Evolutionary conservation across 1,140 invertebrate genomes (phyloP).

Genomic region (Heliconius himera): DNA sequence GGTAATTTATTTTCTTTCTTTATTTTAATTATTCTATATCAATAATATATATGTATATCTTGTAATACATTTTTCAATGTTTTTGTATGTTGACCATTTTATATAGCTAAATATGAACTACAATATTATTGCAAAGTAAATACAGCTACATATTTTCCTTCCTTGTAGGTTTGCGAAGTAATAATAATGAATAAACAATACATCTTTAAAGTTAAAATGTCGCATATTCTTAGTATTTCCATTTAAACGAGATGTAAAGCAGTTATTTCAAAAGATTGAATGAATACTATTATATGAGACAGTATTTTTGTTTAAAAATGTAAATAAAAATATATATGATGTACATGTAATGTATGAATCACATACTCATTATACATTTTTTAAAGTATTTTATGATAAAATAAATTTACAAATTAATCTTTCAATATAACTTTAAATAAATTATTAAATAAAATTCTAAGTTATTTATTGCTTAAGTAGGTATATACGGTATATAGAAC

Average conservation of each 20-base stretch:
- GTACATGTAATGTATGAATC: neutral
- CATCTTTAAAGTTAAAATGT: neutral
- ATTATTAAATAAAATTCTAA: neutral
- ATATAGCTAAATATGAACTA: neutral
- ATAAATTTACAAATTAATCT: neutral
- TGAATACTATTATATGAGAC: neutral
- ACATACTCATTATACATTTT: neutral
- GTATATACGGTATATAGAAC: neutral
- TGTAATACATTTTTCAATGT: neutral
- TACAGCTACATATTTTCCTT: neutral
- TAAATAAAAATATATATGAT: neutral
- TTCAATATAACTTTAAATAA: neutral
- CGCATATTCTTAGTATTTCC: neutral
- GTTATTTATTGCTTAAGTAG: neutral
- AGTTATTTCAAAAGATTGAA: neutral
- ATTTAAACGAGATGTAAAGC: neutral
- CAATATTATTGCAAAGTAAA: constrained; percentile 11
- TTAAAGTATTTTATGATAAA: neutral
- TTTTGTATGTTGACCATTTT: neutral
- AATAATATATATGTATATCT: too few species aligned
- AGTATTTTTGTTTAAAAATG: neutral
- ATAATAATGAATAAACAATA: constrained; percentile 10
- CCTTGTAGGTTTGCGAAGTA: neutral
- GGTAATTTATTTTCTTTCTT: too few species aligned
- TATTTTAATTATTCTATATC: too few species aligned